Conservation (phyloP, 2,113 vertebrate genomes). For the Ariopsis seemanni region DNA sequence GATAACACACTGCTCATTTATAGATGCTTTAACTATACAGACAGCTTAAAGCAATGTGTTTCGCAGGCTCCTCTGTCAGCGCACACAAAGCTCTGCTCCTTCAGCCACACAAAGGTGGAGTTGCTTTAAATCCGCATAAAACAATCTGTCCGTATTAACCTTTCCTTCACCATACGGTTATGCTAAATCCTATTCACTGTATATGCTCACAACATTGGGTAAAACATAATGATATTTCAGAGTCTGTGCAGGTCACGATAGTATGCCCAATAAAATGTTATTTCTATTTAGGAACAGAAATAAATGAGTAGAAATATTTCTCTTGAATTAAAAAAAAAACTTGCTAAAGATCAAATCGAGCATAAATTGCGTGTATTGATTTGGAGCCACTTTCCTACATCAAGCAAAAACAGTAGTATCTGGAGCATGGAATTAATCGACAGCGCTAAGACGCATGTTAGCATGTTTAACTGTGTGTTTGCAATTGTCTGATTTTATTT, state of each 20-base stretch:
- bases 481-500: conserved; percentile 46
- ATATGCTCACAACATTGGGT: neutral
- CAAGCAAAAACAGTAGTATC: neutral
- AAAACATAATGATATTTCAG: neutral
- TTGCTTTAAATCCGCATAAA: conserved; percentile 39
- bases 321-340: neutral
- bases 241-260: neutral
- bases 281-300: neutral
- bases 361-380: neutral
- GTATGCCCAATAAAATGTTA: neutral
- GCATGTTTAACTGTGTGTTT: conserved; percentile 12
- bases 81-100: conserved; percentile 34
- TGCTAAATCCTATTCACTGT: neutral
- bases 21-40: conserved; percentile 63
- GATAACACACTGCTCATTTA: conserved; percentile 69
- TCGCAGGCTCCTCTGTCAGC: conserved; percentile 60
- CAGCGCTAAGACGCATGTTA: no score
- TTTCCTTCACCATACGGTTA: neutral
- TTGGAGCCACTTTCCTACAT: neutral
- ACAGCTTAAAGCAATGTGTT: conserved; percentile 72
- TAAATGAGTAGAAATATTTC: neutral
- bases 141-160: neutral
- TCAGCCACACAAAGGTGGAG: conserved; percentile 60
- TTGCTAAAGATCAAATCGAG: neutral
- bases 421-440: neutral